A percentile compares a stretch with the other conserved stretches of the same genome.
Conservation (phyloP, 2,113 vertebrate genomes). For the Edolisoma coerulescens region DNA sequence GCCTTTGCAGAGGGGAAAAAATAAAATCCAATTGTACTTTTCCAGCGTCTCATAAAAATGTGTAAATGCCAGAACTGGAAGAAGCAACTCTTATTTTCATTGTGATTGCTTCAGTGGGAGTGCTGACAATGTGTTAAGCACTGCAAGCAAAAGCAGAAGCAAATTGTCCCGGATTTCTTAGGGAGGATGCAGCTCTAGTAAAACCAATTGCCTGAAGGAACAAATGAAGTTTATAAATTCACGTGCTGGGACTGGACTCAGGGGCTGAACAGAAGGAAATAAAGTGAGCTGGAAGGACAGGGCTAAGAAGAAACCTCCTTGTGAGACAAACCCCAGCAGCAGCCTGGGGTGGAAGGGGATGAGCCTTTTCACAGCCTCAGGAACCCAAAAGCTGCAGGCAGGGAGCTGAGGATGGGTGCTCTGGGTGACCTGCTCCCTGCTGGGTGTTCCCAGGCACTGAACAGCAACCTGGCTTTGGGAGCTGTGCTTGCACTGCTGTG, state of each 20-base stretch:
- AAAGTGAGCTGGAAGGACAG: neutral
- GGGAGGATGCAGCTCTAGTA: neutral
- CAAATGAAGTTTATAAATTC: neutral
- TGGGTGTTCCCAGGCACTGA: neutral
- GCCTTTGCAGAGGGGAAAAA: neutral
- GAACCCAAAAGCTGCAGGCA: neutral
- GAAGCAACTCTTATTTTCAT: neutral
- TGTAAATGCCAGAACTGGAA: slow-evolving; percentile 37
- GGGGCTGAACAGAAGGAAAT: neutral
- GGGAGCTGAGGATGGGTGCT: neutral
- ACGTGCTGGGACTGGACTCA: fast-evolving
- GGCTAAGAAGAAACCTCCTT: neutral
- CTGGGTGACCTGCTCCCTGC: neutral
- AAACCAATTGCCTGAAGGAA: neutral
- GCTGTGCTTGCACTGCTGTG: neutral
- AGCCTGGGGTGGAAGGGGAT: neutral
- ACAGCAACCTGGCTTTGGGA: neutral
- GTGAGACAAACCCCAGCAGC: neutral
- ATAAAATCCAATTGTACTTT: neutral
- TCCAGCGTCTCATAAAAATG: neutral
- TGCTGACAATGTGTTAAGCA: neutral
- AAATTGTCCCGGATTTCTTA: neutral
- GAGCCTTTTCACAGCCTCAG: too few species aligned
- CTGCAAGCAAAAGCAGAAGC: neutral
- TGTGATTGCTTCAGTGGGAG: neutral